These are phyloP conservation scores for Heterodera carotae DNA, from an alignment of 1,140 invertebrate genomes.

Conservation along the genomic window DNA sequence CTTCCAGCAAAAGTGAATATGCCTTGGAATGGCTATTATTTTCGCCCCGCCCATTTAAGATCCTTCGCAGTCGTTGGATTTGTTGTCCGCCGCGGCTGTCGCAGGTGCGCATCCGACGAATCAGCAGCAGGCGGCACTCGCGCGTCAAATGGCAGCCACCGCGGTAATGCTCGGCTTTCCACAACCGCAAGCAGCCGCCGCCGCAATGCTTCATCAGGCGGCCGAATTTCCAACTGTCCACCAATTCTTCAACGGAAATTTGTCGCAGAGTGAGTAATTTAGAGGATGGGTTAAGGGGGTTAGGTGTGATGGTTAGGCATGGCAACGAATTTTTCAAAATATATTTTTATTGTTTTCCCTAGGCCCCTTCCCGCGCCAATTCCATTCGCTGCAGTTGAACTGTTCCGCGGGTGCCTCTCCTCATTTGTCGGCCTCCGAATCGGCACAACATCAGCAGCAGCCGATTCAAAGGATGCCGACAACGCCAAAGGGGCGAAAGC, in stretches of 20 bases:
- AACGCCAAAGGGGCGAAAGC: neutral
- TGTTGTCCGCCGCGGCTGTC: constrained; percentile 1
- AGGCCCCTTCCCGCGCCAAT: neutral
- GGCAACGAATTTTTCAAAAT: neutral
- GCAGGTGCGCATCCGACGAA: neutral
- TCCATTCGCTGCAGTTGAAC: constrained; percentile 1
- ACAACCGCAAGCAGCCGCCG: neutral
- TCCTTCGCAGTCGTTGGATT: neutral
- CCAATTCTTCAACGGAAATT: neutral
- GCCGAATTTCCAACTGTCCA: neutral
- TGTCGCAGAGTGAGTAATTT: neutral
- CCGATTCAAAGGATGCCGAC: constrained; percentile 4
- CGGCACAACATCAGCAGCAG: neutral
- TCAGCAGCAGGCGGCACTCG: constrained; percentile 3
- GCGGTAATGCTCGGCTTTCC: neutral
- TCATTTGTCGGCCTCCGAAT: neutral
- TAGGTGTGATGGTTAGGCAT: neutral
- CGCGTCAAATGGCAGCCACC: constrained; percentile 14
- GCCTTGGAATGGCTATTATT: no score
- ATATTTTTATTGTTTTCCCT: neutral
- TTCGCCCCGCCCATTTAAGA: neutral
- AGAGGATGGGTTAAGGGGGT: neutral
- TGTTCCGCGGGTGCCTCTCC: neutral
- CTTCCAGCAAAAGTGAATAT: no score
- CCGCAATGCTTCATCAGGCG: neutral